Evolutionary conservation across 1,140 invertebrate genomes (phyloP), one percentile per base, ranked within the genome.

Genomic region (Drusus annulatus): DNA sequence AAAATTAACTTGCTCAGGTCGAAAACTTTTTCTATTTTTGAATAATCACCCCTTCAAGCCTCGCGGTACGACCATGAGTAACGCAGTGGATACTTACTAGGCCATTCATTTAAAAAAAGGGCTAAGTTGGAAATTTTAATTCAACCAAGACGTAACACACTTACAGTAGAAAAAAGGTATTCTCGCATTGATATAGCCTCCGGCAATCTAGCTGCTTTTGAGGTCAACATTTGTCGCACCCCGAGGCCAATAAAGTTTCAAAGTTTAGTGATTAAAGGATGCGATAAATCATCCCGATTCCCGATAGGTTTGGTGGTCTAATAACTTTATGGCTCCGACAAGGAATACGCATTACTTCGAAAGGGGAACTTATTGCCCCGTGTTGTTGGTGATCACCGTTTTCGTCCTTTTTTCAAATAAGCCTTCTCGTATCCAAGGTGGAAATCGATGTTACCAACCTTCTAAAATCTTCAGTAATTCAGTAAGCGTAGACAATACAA

Each of bases 251-350:
- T 80, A 78, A 82, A 80, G 81, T 76, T 58, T 23, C 69, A 56
- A 83, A 83, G 81, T 83, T 83, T 80, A 76, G 81, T 83, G 81
- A 83, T 83, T 83, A 80, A 82, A 83, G 81, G 81, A 80, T 80
- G 58, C 71, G 79, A 83, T 83, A 83, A 80, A 83, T 83, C 81
- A 80, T 80, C 71, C 16, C 31, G 74, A 76, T 58, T 83, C 81
- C 81, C 81, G 73, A 83, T 80, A 80, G 81, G 79, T 79, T 82
- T 80, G 78, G 75, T 71, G 76, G 78, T 79, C 76, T 83, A 83
- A 83, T 83, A 83, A 83, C 81, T 83, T 80, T 80, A 79, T 56
- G 75, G 78, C 74, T 65, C 56, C 65, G 74, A 80, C 78, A 80
- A 82, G 81, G 63, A 80, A 82, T 80, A 82, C 81, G 78, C 81